phyloP scores from a whole-genome alignment of 1,140 invertebrate species.

The Ladona fulva region DNA sequence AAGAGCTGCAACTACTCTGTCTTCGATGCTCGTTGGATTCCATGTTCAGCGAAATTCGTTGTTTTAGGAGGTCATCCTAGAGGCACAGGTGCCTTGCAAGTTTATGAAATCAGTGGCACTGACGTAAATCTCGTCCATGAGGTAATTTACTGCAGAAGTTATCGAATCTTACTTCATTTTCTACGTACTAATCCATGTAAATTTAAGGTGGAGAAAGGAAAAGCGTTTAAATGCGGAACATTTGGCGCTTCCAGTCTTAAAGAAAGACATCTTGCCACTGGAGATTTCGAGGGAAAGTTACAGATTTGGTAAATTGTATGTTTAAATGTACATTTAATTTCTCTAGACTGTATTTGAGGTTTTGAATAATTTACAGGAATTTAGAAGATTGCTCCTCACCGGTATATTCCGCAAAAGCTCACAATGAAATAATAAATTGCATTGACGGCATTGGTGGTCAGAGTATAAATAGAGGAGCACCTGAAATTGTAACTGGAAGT shows the following conservation, averaged over 20 bases:
- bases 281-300: conserved; percentile 81
- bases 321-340: too few species aligned
- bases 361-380: conserved; percentile 52
- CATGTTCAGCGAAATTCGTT: conserved; percentile 84
- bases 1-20: conserved; percentile 75
- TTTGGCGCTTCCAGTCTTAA: conserved; percentile 78
- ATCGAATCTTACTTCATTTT: background rate
- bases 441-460: conserved; percentile 90
- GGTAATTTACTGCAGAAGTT: conserved; percentile 29
- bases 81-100: conserved; percentile 74
- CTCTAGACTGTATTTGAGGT: background rate
- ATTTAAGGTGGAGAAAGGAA: conserved; percentile 56
- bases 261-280: conserved; percentile 75
- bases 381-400: conserved; percentile 62
- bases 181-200: conserved; percentile 18
- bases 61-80: conserved; percentile 74
- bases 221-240: conserved; percentile 85
- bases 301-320: conserved; percentile 59
- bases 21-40: conserved; percentile 92
- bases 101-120: conserved; percentile 71
- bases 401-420: conserved; percentile 74
- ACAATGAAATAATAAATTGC: conserved; percentile 81
- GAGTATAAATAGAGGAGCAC: conserved; percentile 72
- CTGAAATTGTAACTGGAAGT: conserved; percentile 89
- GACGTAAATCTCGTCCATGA: conserved; percentile 62